These are phyloP conservation scores for Sepiola atlantica DNA, from an alignment of 2,888 invertebrate species.

Conservation along the genomic window DNA sequence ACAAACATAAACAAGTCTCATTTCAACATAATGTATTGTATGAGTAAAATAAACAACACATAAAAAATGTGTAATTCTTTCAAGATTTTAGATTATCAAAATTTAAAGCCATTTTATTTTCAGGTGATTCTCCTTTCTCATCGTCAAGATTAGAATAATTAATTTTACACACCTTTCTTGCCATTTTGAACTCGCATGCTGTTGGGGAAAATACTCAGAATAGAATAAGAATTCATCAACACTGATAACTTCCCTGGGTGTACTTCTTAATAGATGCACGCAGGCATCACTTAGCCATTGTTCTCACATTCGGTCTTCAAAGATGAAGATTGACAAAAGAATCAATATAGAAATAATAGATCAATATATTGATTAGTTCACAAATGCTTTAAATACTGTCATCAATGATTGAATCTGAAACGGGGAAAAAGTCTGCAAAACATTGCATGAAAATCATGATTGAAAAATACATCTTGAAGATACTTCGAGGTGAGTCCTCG, in stretches of 20 bases:
- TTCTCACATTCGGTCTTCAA: not conserved
- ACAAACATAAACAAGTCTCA: too few species aligned
- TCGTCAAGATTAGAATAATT: not conserved
- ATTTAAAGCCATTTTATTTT: not conserved
- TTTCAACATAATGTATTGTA: too few species aligned
- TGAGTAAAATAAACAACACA: not conserved
- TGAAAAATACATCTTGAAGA: too few species aligned
- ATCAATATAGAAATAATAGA: not conserved
- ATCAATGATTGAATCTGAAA: not conserved
- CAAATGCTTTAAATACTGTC: not conserved
- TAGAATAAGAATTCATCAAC: not conserved
- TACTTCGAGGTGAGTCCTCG: too few species aligned
- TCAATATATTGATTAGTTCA: constrained; percentile 11
- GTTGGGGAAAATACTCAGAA: not conserved
- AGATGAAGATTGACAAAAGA: not conserved
- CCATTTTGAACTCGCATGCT: not conserved
- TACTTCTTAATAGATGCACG: not conserved
- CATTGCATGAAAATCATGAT: not conserved
- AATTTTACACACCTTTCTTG: not conserved
- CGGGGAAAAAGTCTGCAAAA: not conserved
- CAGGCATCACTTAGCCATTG: not conserved
- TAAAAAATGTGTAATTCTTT: not conserved
- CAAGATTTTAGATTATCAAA: too few species aligned
- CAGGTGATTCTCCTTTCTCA: not conserved
- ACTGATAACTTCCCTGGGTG: not conserved